Evolutionary conservation across 2,113 vertebrate species (phyloP).

Genomic region (Dicrurus megarhynchus): DNA sequence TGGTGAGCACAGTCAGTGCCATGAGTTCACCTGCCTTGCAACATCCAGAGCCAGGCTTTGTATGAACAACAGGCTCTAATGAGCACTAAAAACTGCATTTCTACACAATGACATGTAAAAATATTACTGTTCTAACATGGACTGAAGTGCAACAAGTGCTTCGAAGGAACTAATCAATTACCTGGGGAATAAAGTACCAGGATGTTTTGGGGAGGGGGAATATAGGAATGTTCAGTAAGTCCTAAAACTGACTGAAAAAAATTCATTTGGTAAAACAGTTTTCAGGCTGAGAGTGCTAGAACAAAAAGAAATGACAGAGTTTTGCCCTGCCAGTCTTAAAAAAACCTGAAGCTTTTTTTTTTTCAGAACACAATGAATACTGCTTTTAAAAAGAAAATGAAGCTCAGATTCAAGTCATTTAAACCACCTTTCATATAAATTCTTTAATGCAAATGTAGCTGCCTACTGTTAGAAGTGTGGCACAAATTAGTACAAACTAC

Average conservation of each 20-base stretch:
- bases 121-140: conserved; percentile 13
- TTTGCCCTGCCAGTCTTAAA: not conserved
- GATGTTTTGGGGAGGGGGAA: not conserved
- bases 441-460: conserved; percentile 12
- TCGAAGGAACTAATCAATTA: conserved; percentile 12
- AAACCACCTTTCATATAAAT: conserved; percentile 2
- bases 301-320: not conserved
- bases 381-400: conserved; percentile 33
- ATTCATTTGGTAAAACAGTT: not conserved
- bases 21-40: not conserved
- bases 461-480: not conserved
- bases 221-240: conserved; percentile 34
- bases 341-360: not conserved
- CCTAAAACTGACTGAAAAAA: conserved; percentile 21
- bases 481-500: not conserved
- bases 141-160: conserved; percentile 60
- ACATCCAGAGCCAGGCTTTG: not conserved
- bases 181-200: conserved; percentile 11
- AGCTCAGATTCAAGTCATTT: not conserved
- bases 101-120: conserved; percentile 49
- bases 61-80: not conserved
- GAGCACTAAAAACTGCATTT: conserved; percentile 25
- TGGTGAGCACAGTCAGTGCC: not conserved
- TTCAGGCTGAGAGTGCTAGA: not conserved
- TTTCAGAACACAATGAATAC: not conserved